Evolutionary conservation across 37 sponge, comb jelly and placozoan genomes (phyloP), one percentile per base, ranked within the genome.

Genomic region (Hormiphora californensis): DNA sequence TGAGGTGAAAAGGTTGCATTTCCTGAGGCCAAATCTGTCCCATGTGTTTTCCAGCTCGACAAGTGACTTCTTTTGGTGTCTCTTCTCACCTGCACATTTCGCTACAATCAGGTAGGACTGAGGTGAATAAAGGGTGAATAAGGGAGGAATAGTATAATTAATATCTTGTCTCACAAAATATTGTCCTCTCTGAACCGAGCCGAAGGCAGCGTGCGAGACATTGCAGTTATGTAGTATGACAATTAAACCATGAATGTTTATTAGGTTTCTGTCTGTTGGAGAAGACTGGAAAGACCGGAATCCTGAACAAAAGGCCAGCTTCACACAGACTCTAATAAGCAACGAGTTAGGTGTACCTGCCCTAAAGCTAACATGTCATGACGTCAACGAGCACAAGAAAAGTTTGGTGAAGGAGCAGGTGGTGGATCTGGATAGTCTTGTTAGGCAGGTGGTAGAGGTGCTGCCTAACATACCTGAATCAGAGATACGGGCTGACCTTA

Each of bases 331-430:
- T 0, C 32, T 73, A 19, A 73, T 73, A 43, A 40, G 81, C 23
- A 11, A 23, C 25, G 81, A 73, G 23, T 46, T 73, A 21, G 46
- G 23, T 23, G 25, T 73, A 5, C 81, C 81, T 40, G 81, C 81
- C 43, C 46, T 73, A n/a, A 73, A 73, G 23, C 81, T 73, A 41
- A 73, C 81, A 2, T 73, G 81, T 73, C 81, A 73, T 46, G 81
- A 73, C 25, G 81, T 73, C 11, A 33, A 33, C 44, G 81, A 73
- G 81, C 43, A 73, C 46, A 73, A 73, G 81, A 73, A 73, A 46
- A 73, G 39, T 3, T 22, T 73, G 4, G 81, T 73, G 44, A 73
- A 73, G 81, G 30, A 57, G 27, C 61, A 4, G n/a, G 81, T 36
- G 39, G 46, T 73, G 7, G 81, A 73, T 73, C 40, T 73, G 25